phyloP scores from a whole-genome alignment of 2,888 invertebrate species.

The Eupithecia pulchellata region DNA sequence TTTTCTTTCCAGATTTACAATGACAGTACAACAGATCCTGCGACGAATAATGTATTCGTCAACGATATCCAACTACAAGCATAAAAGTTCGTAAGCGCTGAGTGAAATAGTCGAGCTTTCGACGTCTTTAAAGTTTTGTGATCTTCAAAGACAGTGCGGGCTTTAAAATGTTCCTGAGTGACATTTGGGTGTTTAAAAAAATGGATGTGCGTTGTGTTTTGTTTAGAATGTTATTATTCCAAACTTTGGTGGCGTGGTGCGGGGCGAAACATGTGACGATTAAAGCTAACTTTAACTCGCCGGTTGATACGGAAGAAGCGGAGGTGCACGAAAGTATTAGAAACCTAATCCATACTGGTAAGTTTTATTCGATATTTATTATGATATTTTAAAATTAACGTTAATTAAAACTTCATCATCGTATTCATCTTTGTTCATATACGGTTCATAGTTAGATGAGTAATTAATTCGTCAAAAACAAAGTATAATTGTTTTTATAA shows the following conservation, averaged over 20 bases:
- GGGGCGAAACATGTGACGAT: constrained; percentile 72
- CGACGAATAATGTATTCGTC: constrained; percentile 66
- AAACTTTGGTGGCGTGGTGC: constrained; percentile 76
- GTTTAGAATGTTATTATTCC: constrained; percentile 77
- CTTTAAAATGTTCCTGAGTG: constrained; percentile 67
- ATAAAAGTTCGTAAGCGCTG: constrained; percentile 66
- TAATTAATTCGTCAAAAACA: too few relatives aligned
- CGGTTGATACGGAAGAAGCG: constrained; percentile 51
- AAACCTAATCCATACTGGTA: constrained; percentile 76
- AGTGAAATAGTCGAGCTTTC: constrained; percentile 38
- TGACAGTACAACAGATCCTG: constrained; percentile 69
- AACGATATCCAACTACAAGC: constrained; percentile 78
- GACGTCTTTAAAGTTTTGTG: constrained; percentile 47
- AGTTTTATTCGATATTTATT: constrained; percentile 47
- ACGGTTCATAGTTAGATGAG: too few relatives aligned
- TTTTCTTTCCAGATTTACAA: constrained; percentile 75
- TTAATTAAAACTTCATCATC: not conserved
- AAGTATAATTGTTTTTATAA: too few relatives aligned
- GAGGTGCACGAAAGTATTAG: constrained; percentile 74
- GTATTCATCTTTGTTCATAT: not conserved
- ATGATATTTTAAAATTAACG: not conserved
- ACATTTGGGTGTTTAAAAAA: constrained; percentile 68
- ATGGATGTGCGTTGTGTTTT: constrained; percentile 78
- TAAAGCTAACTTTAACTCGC: constrained; percentile 50
- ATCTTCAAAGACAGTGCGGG: constrained; percentile 50